These are phyloP conservation scores for Salvelinus sp. DNA, from an alignment of 2,113 vertebrate species.

Conservation along the genomic window DNA sequence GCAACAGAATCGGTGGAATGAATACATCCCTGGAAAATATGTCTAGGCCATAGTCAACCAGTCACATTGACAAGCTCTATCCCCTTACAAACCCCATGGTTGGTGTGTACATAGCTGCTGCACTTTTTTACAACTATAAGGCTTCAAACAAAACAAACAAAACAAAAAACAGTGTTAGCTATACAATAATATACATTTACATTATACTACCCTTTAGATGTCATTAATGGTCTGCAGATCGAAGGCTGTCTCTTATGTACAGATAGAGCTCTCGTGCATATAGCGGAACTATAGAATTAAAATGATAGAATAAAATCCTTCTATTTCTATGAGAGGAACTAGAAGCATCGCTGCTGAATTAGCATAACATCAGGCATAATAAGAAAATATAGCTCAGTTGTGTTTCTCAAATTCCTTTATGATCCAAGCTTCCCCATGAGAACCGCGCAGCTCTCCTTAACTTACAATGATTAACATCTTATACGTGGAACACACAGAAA, in stretches of 20 bases:
- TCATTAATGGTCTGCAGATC: slow-evolving; percentile 50
- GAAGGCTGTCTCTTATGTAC: slow-evolving; percentile 69
- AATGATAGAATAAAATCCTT: too few relatives aligned
- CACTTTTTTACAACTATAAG: slow-evolving; percentile 73
- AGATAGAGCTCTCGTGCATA: slow-evolving; percentile 66
- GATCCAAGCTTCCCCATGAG: slow-evolving; percentile 55
- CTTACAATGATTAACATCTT: slow-evolving; percentile 45
- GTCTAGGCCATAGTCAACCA: not conserved
- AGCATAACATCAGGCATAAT: slow-evolving; percentile 58
- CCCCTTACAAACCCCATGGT: slow-evolving; percentile 72
- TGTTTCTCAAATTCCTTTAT: slow-evolving; percentile 62
- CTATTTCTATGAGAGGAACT: slow-evolving; percentile 38
- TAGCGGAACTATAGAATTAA: slow-evolving; percentile 34
- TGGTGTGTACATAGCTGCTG: slow-evolving; percentile 75
- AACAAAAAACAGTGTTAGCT: slow-evolving; percentile 75
- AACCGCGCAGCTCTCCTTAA: slow-evolving; percentile 28
- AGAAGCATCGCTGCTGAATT: slow-evolving; percentile 52
- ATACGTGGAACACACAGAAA: slow-evolving; percentile 45
- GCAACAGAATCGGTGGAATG: too few relatives aligned
- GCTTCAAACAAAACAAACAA: slow-evolving; percentile 73
- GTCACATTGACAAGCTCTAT: slow-evolving; percentile 58
- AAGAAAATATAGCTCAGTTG: slow-evolving; percentile 64
- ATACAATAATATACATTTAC: slow-evolving; percentile 76
- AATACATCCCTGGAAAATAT: not conserved
- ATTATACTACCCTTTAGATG: slow-evolving; percentile 55